phyloP scores from a whole-genome alignment of 2,797 vertebrate species.

The Tamandua tetradactyla region DNA sequence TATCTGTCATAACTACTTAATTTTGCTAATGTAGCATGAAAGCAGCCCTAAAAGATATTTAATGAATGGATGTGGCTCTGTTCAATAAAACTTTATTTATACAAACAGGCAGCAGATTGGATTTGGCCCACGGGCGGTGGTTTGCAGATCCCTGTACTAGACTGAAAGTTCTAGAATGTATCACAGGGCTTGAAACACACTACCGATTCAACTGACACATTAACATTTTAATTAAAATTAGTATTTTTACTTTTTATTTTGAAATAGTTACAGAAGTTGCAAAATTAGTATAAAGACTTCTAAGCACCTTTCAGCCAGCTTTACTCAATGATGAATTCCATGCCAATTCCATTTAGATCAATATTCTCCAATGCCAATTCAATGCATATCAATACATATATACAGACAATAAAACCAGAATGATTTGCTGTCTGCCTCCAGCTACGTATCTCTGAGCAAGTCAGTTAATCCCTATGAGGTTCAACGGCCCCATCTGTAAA shows the following conservation, averaged over 20 bases:
- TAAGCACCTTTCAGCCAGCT: neutral
- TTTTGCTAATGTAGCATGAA: rapidly evolving
- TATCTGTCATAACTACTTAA: neutral
- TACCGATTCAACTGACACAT: neutral
- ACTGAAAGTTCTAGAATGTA: neutral
- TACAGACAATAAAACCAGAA: neutral
- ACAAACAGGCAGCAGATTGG: neutral
- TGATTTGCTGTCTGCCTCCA: neutral
- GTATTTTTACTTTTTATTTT: neutral
- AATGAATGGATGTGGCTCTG: rapidly evolving
- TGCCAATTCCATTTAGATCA: no score
- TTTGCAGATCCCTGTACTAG: neutral
- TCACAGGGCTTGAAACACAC: neutral
- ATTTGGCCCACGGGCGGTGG: neutral
- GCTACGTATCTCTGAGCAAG: neutral
- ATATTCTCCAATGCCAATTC: no score
- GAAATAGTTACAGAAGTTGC: neutral
- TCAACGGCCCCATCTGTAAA: neutral
- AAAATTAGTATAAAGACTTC: neutral
- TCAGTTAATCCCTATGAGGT: neutral
- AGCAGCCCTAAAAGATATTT: neutral
- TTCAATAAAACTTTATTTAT: neutral
- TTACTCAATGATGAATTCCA: no score
- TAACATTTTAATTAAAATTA: neutral
- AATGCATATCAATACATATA: rapidly evolving